Evolutionary conservation across 2,888 invertebrate genomes (phyloP).

Genomic region (Teleiodes luculella): DNA sequence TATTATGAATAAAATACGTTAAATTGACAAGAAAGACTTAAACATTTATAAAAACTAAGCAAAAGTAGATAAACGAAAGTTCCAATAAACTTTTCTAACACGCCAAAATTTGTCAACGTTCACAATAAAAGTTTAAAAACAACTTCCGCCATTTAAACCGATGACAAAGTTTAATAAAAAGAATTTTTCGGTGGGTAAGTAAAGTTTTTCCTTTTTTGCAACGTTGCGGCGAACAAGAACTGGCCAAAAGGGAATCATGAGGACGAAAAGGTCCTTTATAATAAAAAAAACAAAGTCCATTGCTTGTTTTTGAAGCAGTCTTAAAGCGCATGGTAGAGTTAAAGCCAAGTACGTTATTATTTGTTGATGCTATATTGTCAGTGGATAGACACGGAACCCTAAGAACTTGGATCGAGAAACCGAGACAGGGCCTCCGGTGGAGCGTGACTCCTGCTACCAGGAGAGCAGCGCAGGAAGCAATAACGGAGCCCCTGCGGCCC

Average conservation of each 20-base stretch:
- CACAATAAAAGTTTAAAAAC: constrained; percentile 16
- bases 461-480: constrained; percentile 68
- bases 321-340: not conserved
- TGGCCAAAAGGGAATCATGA: not conserved
- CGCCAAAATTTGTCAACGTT: constrained; percentile 6
- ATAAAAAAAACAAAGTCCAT: not conserved
- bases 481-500: constrained; percentile 59
- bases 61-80: constrained; percentile 10
- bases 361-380: not conserved
- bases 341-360: too few relatives aligned
- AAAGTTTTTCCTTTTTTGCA: constrained; percentile 7
- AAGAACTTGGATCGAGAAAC: constrained; percentile 6
- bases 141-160: constrained; percentile 18
- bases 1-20: too few relatives aligned
- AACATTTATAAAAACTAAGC: constrained; percentile 17
- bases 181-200: constrained; percentile 13
- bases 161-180: constrained; percentile 16
- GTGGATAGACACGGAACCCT: not conserved
- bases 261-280: not conserved
- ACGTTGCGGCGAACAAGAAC: constrained; percentile 6
- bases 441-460: constrained; percentile 53
- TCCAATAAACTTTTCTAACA: constrained; percentile 1
- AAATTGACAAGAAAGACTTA: too few relatives aligned
- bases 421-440: constrained; percentile 34
- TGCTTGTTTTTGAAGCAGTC: too few relatives aligned